Evolutionary conservation across 1,140 invertebrate genomes (phyloP).

Genomic region (Halesus radiatus): DNA sequence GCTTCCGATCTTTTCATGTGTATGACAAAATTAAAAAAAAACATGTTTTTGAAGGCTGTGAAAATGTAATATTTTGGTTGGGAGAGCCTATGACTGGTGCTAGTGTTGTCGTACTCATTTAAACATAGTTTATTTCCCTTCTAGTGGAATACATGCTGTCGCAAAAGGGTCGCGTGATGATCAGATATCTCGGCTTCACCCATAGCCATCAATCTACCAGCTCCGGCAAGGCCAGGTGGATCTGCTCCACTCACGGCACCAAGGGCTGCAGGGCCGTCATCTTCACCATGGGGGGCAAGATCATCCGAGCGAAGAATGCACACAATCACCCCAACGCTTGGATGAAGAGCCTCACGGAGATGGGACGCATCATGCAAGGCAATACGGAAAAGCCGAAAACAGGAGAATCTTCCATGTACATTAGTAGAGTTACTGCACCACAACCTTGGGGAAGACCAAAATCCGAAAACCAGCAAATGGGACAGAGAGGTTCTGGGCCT

Average conservation of each 20-base stretch:
- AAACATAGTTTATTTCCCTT: constrained; percentile 20
- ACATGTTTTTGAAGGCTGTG: no score
- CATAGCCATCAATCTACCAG: constrained; percentile 47
- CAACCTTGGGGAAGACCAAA: not conserved
- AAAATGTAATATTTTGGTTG: no score
- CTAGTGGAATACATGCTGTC: constrained; percentile 49
- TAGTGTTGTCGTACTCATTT: not conserved
- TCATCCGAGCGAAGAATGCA: constrained; percentile 49
- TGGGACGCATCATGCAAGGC: constrained; percentile 16
- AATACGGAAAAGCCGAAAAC: not conserved
- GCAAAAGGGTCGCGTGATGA: constrained; percentile 47
- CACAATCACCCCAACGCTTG: constrained; percentile 48
- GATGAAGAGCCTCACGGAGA: constrained; percentile 30
- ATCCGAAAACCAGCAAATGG: not conserved
- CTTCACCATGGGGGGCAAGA: constrained; percentile 47
- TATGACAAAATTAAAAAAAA: no score
- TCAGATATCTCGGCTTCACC: constrained; percentile 41
- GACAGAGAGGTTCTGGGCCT: not conserved
- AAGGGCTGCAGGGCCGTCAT: constrained; percentile 54
- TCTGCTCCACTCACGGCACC: constrained; percentile 58
- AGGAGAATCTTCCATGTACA: no score
- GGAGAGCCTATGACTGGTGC: no score
- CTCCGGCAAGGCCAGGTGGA: constrained; percentile 54
- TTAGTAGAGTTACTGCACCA: not conserved
- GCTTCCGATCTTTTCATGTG: no score